Conservation (phyloP, 2,797 vertebrate genomes). For the Clarias platycephalus region DNA sequence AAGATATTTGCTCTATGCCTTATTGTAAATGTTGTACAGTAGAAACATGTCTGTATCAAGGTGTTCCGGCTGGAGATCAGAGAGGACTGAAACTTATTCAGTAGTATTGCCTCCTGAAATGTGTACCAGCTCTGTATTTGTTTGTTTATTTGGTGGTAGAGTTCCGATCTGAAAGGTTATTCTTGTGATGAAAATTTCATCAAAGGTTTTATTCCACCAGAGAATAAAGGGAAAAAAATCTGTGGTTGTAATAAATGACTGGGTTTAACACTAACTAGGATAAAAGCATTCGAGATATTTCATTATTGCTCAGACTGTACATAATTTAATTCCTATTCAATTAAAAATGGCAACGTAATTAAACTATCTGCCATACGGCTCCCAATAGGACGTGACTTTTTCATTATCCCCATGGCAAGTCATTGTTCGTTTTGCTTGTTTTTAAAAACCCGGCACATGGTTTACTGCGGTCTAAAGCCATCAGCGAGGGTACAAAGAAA, state of each 20-base stretch:
- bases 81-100: neutral
- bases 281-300: slow-evolving; percentile 41
- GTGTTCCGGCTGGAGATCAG: neutral
- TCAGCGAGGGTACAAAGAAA: slow-evolving; percentile 28
- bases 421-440: slow-evolving; percentile 45
- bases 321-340: slow-evolving; percentile 57
- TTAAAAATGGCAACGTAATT: slow-evolving; percentile 56
- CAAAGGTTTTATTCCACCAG: slow-evolving; percentile 19
- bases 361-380: slow-evolving; percentile 52
- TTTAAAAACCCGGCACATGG: slow-evolving; percentile 28
- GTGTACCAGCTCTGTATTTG: neutral
- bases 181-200: slow-evolving; percentile 36
- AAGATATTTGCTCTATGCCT: neutral
- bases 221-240: slow-evolving; percentile 17
- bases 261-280: slow-evolving; percentile 35
- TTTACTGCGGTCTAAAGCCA: slow-evolving; percentile 16
- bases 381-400: slow-evolving; percentile 55
- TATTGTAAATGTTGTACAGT: neutral
- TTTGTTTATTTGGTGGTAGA: neutral
- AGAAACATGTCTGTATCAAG: neutral
- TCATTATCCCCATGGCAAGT: slow-evolving; percentile 54
- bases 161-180: slow-evolving; percentile 11
- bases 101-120: neutral
- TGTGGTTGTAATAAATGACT: slow-evolving; percentile 38
- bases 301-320: slow-evolving; percentile 49